Conservation (phyloP, 2,888 invertebrate genomes). For the Tuberolachnus salignus region DNA sequence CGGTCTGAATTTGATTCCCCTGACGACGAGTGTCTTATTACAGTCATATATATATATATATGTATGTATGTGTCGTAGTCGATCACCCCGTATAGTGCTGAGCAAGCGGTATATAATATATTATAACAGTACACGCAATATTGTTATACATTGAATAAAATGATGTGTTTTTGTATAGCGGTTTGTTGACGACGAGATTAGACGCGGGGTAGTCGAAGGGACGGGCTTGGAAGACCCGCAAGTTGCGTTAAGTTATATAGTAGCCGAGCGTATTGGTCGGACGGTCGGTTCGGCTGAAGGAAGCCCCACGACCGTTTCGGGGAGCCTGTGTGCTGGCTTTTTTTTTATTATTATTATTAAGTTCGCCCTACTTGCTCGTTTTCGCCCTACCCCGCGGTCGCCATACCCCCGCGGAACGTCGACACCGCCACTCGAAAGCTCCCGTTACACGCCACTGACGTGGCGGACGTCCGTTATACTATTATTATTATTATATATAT, state of each 20-base stretch:
- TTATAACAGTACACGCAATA: conserved; percentile 1
- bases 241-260: conserved; percentile 55
- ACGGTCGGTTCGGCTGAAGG: conserved; percentile 38
- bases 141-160: conserved; percentile 32
- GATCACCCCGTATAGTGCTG: too few species aligned
- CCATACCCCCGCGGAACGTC: neutral
- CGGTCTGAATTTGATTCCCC: too few species aligned
- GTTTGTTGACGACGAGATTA: conserved; percentile 42
- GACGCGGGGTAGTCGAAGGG: conserved; percentile 34
- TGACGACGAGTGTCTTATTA: too few species aligned
- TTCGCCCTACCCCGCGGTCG: conserved; percentile 12
- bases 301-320: conserved; percentile 44
- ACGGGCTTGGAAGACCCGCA: conserved; percentile 42
- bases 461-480: too few species aligned
- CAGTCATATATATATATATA: too few species aligned
- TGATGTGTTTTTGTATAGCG: conserved; percentile 51
- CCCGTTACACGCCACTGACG: neutral
- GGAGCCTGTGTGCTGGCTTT: conserved; percentile 53
- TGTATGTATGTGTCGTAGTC: too few species aligned
- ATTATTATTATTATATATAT: too few species aligned
- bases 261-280: conserved; percentile 50
- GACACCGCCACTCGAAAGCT: conserved; percentile 25
- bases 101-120: too few species aligned
- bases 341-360: conserved; percentile 29
- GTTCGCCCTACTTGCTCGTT: conserved; percentile 40